Conservation (phyloP, 2,113 vertebrate genomes). For the Cisticola juncidis region DNA sequence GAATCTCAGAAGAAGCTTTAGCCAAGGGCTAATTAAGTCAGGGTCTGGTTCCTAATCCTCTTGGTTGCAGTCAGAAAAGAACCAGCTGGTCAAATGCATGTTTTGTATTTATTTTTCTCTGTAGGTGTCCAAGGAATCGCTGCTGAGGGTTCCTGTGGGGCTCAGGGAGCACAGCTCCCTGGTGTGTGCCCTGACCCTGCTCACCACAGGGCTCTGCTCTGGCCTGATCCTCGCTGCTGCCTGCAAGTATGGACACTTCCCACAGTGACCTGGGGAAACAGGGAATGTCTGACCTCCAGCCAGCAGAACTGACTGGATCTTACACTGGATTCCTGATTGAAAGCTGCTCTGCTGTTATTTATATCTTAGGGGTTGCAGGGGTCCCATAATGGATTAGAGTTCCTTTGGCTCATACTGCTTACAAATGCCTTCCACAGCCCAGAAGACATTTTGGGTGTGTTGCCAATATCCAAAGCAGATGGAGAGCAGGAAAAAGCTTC, state of each 20-base stretch:
- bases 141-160: conserved; percentile 84
- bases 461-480: neutral
- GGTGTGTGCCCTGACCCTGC: conserved; percentile 82
- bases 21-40: neutral
- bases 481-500: neutral
- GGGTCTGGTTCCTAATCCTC: neutral
- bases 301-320: neutral
- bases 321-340: neutral
- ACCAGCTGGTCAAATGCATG: neutral
- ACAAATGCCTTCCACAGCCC: neutral
- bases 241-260: conserved; percentile 75
- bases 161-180: conserved; percentile 69
- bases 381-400: neutral
- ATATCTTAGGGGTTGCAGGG: neutral
- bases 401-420: neutral
- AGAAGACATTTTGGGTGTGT: neutral
- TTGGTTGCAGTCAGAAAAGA: neutral
- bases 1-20: neutral
- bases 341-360: neutral
- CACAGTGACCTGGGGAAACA: neutral
- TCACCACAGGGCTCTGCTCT: conserved; percentile 80
- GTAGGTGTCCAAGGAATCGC: conserved; percentile 59
- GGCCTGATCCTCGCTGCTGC: conserved; percentile 75
- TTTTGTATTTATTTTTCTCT: neutral
- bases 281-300: neutral